A percentile compares a stretch with the other conserved stretches of the same genome.
These are phyloP conservation scores for Tetrao urogallus DNA, from an alignment of 2,113 vertebrate species.

Conservation along the genomic window DNA sequence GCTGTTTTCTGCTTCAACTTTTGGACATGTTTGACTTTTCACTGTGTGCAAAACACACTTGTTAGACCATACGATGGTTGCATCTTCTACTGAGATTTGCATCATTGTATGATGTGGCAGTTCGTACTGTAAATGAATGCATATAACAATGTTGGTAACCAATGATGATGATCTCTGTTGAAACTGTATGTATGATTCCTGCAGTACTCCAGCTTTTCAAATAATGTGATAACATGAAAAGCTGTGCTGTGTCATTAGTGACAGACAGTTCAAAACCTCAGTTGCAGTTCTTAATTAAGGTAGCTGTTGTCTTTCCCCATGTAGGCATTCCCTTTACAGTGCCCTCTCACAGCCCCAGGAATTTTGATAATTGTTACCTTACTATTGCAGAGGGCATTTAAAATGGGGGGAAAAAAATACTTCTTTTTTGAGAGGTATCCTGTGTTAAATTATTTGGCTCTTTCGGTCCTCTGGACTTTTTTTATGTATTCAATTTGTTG, in stretches of 20 bases:
- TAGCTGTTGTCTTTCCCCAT: not conserved
- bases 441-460: not conserved
- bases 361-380: not conserved
- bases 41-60: not conserved
- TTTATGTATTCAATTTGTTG: constrained; percentile 22
- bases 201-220: not conserved
- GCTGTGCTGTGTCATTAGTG: not conserved
- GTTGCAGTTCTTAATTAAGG: not conserved
- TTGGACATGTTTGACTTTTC: not conserved
- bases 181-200: not conserved
- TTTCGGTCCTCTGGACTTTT: not conserved
- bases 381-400: not conserved
- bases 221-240: not conserved
- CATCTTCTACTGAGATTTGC: not conserved
- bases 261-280: not conserved
- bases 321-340: not conserved
- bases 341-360: not conserved
- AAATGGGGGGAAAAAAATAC: not conserved
- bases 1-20: not conserved
- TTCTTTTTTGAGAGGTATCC: not conserved
- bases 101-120: not conserved
- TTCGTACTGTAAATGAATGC: not conserved
- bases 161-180: not conserved
- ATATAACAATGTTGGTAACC: not conserved
- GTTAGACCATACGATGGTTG: not conserved